Conservation (phyloP, 2,888 invertebrate species). For the Latrodectus hesperus region DNA sequence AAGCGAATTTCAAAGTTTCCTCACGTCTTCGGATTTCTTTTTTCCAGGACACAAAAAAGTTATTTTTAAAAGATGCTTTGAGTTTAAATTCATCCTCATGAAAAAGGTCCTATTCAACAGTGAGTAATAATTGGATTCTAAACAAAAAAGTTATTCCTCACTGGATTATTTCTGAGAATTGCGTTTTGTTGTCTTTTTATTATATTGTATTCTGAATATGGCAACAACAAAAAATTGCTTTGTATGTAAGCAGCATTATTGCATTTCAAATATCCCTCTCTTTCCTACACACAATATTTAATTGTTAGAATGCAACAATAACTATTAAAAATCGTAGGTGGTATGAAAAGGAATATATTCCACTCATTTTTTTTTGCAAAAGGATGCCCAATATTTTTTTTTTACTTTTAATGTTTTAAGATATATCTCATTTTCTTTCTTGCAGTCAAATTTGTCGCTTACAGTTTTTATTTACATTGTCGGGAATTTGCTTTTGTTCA, state of each 20-base stretch:
- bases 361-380: too few relatives aligned
- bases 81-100: not conserved
- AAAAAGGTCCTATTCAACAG: not conserved
- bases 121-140: not conserved
- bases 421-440: too few relatives aligned
- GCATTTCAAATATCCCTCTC: not conserved
- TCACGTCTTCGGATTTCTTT: not conserved
- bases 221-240: not conserved
- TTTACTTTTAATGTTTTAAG: too few relatives aligned
- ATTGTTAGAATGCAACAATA: not conserved
- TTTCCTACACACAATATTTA: not conserved
- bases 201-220: not conserved
- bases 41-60: not conserved
- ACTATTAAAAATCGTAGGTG: not conserved
- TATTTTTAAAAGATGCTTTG: not conserved
- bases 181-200: not conserved
- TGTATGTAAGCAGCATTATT: not conserved
- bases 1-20: conserved; percentile 1
- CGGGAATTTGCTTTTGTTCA: too few relatives aligned
- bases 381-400: too few relatives aligned
- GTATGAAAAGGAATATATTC: not conserved
- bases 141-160: not conserved
- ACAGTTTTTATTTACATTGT: too few relatives aligned
- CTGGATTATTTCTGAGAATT: not conserved
- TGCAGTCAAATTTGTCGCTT: too few relatives aligned